A percentile compares a stretch with the other conserved stretches of the same genome.
These are phyloP conservation scores for Dromas ardeola DNA, from an alignment of 2,113 vertebrate species.

Conservation along the genomic window DNA sequence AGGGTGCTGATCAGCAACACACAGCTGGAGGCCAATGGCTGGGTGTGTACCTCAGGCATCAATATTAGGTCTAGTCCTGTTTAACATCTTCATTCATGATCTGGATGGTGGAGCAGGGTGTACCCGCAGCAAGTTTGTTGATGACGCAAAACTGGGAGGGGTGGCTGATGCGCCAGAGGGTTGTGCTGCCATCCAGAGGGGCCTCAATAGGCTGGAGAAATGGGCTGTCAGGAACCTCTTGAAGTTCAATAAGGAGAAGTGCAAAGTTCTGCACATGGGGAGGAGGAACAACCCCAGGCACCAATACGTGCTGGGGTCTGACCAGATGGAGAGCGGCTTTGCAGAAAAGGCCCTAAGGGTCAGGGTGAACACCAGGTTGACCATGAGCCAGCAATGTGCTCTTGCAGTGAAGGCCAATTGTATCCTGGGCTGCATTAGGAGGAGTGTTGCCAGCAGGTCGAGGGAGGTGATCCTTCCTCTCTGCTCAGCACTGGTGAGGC, in stretches of 20 bases:
- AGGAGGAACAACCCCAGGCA: too few relatives aligned
- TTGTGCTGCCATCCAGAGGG: neutral
- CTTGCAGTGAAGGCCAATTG: neutral
- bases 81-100: neutral
- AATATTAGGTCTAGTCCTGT: neutral
- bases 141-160: neutral
- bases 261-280: neutral
- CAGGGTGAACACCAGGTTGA: too few relatives aligned
- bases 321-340: fast-evolving
- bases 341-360: neutral
- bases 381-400: neutral
- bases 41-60: fast-evolving
- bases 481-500: neutral
- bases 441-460: neutral
- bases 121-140: neutral
- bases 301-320: neutral
- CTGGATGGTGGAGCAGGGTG: neutral
- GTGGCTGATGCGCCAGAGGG: neutral
- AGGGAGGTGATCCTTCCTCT: neutral
- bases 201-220: neutral
- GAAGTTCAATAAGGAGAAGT: neutral
- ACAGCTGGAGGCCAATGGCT: fast-evolving
- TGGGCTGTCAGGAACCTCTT: neutral
- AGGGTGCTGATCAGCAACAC: fast-evolving
- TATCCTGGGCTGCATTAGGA: neutral